Conservation (phyloP, 1,140 invertebrate species). For the Cardiocondyla obscurior region DNA sequence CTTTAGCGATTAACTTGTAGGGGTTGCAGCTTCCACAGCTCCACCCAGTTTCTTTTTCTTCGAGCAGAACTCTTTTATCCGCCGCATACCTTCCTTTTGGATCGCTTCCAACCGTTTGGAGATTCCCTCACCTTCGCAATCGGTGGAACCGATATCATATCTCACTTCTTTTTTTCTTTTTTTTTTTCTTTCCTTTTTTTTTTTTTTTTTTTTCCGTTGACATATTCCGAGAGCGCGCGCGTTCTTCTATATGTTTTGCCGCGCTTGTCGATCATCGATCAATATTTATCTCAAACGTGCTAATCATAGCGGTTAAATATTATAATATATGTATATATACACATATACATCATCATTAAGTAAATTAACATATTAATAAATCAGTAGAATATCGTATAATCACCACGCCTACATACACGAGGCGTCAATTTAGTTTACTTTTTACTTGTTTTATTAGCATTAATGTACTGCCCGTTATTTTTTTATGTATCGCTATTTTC, state of each 20-base stretch:
- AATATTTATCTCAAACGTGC: slow-evolving; percentile 26
- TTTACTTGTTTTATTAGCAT: background rate
- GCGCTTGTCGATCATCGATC: slow-evolving; percentile 20
- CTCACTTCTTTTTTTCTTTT: slow-evolving; percentile 25
- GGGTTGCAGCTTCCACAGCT: slow-evolving; percentile 26
- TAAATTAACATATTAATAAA: background rate
- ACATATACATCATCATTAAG: background rate
- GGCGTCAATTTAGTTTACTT: background rate
- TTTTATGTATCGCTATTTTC: slow-evolving; percentile 11
- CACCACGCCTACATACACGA: background rate
- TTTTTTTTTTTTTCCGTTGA: slow-evolving; percentile 17
- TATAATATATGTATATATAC: background rate
- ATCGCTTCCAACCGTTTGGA: slow-evolving; percentile 56
- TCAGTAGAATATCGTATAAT: background rate
- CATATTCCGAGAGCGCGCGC: slow-evolving; percentile 2
- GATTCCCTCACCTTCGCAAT: slow-evolving; percentile 49
- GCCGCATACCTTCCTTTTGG: slow-evolving; percentile 45
- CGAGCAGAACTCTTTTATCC: slow-evolving; percentile 42
- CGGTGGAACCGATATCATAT: slow-evolving; percentile 41
- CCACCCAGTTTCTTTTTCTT: slow-evolving; percentile 22
- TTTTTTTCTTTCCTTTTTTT: slow-evolving; percentile 19
- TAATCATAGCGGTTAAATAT: slow-evolving; percentile 13
- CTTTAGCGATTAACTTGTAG: slow-evolving; percentile 55
- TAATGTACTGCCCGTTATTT: slow-evolving; percentile 9
- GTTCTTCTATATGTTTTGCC: slow-evolving; percentile 35